These are phyloP conservation scores for Phenganax subtilis DNA, from an alignment of 92 coral and sea anemone genomes.

Conservation along the genomic window DNA sequence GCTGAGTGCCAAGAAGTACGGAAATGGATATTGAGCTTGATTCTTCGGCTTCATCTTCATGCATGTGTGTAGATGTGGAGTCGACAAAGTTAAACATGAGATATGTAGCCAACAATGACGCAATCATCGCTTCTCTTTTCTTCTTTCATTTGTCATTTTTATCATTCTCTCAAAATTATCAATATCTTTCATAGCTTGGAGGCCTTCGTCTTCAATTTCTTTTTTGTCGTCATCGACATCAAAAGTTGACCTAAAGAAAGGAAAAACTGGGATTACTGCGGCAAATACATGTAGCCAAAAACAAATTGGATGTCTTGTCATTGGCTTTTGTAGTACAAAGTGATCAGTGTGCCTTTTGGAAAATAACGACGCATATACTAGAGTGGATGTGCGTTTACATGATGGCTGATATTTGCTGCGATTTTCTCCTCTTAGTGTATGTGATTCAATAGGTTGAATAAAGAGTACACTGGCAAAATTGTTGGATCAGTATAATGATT, in stretches of 20 bases:
- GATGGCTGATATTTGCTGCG: neutral
- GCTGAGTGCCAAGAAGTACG: no score
- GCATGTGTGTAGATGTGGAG: no score
- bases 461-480: no score
- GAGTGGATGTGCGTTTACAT: neutral
- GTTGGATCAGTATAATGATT: no score
- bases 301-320: neutral
- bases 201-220: slow-evolving; percentile 67
- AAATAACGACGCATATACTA: neutral
- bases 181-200: slow-evolving; percentile 79
- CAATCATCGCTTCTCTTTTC: slow-evolving; percentile 15
- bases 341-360: no score
- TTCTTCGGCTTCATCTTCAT: no score
- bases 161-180: slow-evolving; percentile 79
- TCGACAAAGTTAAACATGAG: no score
- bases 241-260: slow-evolving; percentile 10
- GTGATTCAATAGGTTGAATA: no score
- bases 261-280: no score
- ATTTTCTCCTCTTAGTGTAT: no score
- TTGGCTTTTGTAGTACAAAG: neutral
- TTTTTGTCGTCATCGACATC: slow-evolving; percentile 12
- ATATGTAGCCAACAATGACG: no score
- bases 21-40: no score
- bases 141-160: slow-evolving; percentile 36
- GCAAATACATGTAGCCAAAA: neutral